Base-by-base conservation (phyloP, 2,888 invertebrate genomes). In the Anaspis maculata region DNA sequence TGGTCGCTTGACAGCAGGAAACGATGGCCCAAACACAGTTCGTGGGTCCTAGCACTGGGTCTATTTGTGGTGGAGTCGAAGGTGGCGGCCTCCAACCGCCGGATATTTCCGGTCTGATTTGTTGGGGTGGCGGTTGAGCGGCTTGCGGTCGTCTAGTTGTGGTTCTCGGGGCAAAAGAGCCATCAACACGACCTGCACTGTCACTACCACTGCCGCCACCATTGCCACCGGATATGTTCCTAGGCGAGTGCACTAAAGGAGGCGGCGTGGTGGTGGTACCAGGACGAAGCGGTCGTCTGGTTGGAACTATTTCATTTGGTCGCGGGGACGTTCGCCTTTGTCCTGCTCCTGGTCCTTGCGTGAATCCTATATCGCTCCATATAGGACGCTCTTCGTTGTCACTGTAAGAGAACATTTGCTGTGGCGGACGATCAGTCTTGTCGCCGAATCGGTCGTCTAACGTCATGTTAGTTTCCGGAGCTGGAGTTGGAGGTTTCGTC, bases 11-110 rank as follows among this genome's bases (percentile, higher is more conserved):
- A 52, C 87, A 87, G 54, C 87, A 88, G 2, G 78, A 74, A 3
- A 83, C 65, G 29, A 86, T 80, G 0, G 86, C 86, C 75, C 82
- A 78, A 0, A 81, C 76, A 51, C 87, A 87, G 1, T 72, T 70
- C 5, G 76, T 69, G 1, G 79, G 67, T 13, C 67, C 67, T n/a
- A n/a, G n/a, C 11, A 6, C 26, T 4, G 36, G 35, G 5, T 5
- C 5, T 5, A 19, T 9, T 9, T 19, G 19, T 9, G 19, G 19
- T n/a, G n/a, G n/a, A n/a, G n/a, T n/a, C 5, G 9, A 5, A 5
- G 5, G 38, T 28, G 15, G 32, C 24, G 15, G 12, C 27, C 24
- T 5, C n/a, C n/a, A n/a, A n/a, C n/a, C n/a, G n/a, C n/a, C n/a
- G n/a, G n/a, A n/a, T n/a, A n/a, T n/a, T n/a, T n/a, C n/a, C n/a